Base-by-base conservation (phyloP, 92 coral and sea anemone species). In the Bergia sp. region DNA sequence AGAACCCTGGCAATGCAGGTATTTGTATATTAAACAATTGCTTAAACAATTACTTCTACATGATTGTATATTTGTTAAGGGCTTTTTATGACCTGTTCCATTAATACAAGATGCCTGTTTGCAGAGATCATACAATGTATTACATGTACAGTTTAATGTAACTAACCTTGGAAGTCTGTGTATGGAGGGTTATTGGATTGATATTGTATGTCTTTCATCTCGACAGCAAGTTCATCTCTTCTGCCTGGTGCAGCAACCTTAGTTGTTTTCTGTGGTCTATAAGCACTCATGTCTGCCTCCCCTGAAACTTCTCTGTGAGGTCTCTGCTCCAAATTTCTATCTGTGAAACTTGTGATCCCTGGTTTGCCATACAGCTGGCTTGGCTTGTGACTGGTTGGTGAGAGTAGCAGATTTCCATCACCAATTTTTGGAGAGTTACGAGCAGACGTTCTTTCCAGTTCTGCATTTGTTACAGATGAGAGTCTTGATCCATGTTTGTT, bases 161-260 rank as follows among this genome's bases (percentile, higher is more conserved):
- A 23, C 91, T 57, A 3, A 96, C 99, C 98, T 94, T 94, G 91
- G 84, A 97, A 97, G 93, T 95, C 95, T 42, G 94, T 96, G 69
- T 84, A 97, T 18, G 99, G 99, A 38, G 97, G 99, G 43, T 93
- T 85, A 53, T 80, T 88, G 57, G 89, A 86, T 41, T 89, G 80
- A 82, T 77, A 88, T 82, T 92, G 90, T 85, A 89, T 23, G n/a
- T 93, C 93, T 49, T 91, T 90, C 95, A 94, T 79, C 73, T 94
- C 95, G 79, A 67, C 43, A 37, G 81, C 61, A 36, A 76, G 69
- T 42, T 91, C 93, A 37, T 91, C 83, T 23, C 80, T 67, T 76
- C 86, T 86, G 73, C 87, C 90, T 4, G 79, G 57, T 43, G 74
- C 47, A n/a, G 76, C 37, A 21, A 61, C 73, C 43, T 45, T 86